These are phyloP conservation scores for Aricia artaxerxes DNA, from an alignment of 2,888 invertebrate species.

Conservation along the genomic window DNA sequence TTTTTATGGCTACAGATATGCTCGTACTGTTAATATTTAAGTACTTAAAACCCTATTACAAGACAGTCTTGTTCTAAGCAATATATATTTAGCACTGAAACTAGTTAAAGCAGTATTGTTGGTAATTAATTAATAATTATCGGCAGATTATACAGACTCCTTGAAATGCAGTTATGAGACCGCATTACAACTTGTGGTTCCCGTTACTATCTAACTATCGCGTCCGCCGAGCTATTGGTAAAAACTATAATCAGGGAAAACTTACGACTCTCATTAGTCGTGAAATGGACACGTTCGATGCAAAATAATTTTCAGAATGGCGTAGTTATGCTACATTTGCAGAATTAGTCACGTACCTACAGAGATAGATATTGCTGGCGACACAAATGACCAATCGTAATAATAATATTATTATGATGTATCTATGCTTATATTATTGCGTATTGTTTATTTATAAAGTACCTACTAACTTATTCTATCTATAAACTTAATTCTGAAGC, in stretches of 20 bases:
- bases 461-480: no score
- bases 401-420: no score
- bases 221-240: background rate
- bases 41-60: no score
- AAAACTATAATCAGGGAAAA: conserved; percentile 13
- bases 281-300: background rate
- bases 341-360: background rate
- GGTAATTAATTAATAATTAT: background rate
- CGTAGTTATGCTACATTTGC: conserved; percentile 14
- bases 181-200: conserved; percentile 37
- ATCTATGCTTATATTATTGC: no score
- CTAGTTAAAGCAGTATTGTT: background rate
- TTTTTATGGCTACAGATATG: no score
- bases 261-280: background rate
- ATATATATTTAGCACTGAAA: background rate
- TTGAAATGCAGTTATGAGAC: conserved; percentile 37
- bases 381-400: background rate
- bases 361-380: background rate
- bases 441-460: no score
- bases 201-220: conserved; percentile 36
- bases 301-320: background rate
- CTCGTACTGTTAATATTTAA: no score
- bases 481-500: no score
- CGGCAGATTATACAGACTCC: background rate
- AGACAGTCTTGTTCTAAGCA: no score